These are phyloP conservation scores for Empis livida DNA, from an alignment of 2,888 invertebrate species.

Conservation along the genomic window DNA sequence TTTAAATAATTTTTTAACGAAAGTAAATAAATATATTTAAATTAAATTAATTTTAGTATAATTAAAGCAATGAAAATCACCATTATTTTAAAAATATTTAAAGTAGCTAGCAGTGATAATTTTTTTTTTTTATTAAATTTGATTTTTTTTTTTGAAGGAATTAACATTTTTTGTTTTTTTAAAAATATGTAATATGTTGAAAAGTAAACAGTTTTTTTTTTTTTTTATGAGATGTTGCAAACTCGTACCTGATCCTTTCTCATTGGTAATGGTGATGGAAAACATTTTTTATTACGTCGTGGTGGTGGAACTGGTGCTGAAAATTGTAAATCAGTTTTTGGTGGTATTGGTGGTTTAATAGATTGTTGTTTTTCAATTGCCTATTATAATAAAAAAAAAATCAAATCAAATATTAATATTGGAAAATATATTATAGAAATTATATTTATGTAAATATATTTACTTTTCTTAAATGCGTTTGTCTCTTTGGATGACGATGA, in stretches of 20 bases:
- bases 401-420: background rate
- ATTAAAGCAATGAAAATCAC: no score
- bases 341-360: conserved; percentile 49
- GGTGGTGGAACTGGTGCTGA: conserved; percentile 50
- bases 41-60: no score
- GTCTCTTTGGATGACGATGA: conserved; percentile 81
- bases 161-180: background rate
- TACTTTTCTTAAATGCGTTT: conserved; percentile 67
- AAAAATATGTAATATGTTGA: background rate
- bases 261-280: conserved; percentile 38
- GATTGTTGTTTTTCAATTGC: conserved; percentile 24
- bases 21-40: no score
- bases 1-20: no score
- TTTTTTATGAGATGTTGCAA: conserved; percentile 35
- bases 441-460: conserved; percentile 11
- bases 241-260: conserved; percentile 37
- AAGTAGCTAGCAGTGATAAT: no score
- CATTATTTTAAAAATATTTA: background rate
- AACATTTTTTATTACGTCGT: conserved; percentile 44
- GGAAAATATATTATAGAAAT: no score
- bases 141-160: conserved; percentile 7
- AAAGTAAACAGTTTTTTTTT: conserved; percentile 5
- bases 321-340: conserved; percentile 36
- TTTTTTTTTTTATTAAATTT: conserved; percentile 11
- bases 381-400: conserved; percentile 20